phyloP scores from a whole-genome alignment of 2,888 invertebrate genomes.

The Abrostola triplasia region DNA sequence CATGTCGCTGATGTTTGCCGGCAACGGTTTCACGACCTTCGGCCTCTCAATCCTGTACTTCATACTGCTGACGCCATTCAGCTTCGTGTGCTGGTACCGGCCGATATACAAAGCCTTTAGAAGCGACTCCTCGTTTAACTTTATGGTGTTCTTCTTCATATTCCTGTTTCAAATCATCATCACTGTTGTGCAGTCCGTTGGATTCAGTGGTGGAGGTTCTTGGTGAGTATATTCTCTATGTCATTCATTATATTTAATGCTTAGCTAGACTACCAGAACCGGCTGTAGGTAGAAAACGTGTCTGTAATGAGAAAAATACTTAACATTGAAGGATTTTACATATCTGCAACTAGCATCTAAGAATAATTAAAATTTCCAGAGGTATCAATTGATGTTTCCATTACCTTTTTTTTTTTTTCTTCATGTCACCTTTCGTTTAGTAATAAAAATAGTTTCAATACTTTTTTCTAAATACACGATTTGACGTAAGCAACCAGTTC shows the following conservation, averaged over 20 bases:
- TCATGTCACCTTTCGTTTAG: too few relatives aligned
- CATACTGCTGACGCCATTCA: constrained; percentile 97
- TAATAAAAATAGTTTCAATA: too few relatives aligned
- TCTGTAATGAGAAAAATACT: too few relatives aligned
- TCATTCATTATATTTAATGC: too few relatives aligned
- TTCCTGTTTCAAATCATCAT: constrained; percentile 98
- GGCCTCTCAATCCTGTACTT: constrained; percentile 96
- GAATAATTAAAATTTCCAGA: too few relatives aligned
- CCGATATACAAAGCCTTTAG: constrained; percentile 99
- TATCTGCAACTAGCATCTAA: too few relatives aligned
- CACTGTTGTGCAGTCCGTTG: constrained; percentile 95
- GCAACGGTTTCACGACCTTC: constrained; percentile 91
- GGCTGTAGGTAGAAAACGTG: neutral
- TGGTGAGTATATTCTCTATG: constrained; percentile 91
- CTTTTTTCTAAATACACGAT: too few relatives aligned
- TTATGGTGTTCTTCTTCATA: constrained; percentile 99
- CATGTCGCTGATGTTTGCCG: constrained; percentile 91
- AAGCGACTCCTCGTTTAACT: constrained; percentile 99
- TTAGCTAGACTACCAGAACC: neutral
- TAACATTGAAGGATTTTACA: too few relatives aligned
- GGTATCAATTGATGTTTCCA: too few relatives aligned
- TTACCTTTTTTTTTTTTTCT: too few relatives aligned
- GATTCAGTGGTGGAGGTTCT: constrained; percentile 94
- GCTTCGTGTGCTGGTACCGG: constrained; percentile 99
- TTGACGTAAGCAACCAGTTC: too few relatives aligned